A percentile compares a stretch with the other conserved stretches of the same genome.
These are phyloP conservation scores for Luidia sarsii DNA, from an alignment of 53 echinoderm and acorn worm species.

Conservation along the genomic window DNA sequence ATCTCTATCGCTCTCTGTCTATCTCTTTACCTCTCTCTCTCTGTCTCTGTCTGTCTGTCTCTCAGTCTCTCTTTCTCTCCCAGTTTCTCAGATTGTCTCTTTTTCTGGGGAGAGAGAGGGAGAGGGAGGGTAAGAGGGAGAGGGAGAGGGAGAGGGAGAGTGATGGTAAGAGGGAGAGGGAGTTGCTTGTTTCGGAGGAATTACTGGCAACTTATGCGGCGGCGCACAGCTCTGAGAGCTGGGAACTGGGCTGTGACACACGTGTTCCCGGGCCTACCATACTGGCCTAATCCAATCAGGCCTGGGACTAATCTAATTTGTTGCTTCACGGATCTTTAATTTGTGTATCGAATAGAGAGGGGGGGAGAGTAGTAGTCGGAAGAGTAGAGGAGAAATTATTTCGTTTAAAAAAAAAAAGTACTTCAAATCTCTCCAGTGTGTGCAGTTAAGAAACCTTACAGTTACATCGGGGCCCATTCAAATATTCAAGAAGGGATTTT, in stretches of 20 bases:
- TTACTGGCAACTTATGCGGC: slow-evolving; percentile 16
- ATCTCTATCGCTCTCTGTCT: too few species aligned
- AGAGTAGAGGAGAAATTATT: slow-evolving; percentile 14
- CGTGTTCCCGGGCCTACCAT: slow-evolving; percentile 51
- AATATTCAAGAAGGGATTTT: too few species aligned
- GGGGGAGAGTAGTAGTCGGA: neutral
- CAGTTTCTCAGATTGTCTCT: too few species aligned
- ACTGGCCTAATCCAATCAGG: slow-evolving; percentile 42
- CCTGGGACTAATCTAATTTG: slow-evolving; percentile 36
- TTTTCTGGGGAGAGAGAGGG: too few species aligned
- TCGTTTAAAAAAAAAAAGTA: slow-evolving; percentile 50
- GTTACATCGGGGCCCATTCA: neutral
- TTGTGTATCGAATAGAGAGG: slow-evolving; percentile 46
- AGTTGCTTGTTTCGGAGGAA: neutral
- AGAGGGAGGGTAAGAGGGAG: too few species aligned
- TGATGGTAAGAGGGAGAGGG: neutral
- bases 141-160: too few species aligned
- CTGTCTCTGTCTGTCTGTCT: too few species aligned
- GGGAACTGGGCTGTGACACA: slow-evolving; percentile 41
- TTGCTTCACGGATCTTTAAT: slow-evolving; percentile 53
- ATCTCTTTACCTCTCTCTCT: too few species aligned
- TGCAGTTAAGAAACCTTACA: too few species aligned
- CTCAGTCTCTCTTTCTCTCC: too few species aligned
- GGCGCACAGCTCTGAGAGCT: slow-evolving; percentile 25
- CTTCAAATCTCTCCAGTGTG: slow-evolving; percentile 23